These are phyloP conservation scores for Frankliniella fusca DNA, from an alignment of 2,888 invertebrate species.

Conservation along the genomic window DNA sequence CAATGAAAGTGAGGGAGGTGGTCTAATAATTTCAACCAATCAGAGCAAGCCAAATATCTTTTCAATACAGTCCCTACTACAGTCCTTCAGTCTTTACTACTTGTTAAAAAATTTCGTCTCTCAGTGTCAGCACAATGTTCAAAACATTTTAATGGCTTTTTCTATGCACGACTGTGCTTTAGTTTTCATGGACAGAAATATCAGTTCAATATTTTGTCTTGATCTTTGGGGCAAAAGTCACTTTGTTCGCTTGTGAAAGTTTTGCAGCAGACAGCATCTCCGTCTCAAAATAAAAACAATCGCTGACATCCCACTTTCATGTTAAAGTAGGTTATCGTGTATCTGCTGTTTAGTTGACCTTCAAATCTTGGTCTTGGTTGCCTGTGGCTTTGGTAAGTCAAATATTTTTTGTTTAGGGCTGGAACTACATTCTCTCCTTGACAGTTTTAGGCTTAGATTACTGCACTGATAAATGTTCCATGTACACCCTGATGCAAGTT, in stretches of 20 bases:
- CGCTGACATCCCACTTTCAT: neutral
- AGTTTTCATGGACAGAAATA: neutral
- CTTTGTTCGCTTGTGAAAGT: neutral
- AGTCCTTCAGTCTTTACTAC: neutral
- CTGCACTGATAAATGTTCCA: neutral
- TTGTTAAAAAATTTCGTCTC: neutral
- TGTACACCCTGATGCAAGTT: neutral
- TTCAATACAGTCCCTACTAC: neutral
- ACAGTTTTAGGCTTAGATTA: neutral
- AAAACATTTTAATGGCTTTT: neutral
- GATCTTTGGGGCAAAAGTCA: neutral
- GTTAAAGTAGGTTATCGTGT: neutral
- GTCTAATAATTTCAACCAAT: conserved; percentile 23
- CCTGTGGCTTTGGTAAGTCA: neutral
- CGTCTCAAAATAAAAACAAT: conserved; percentile 22
- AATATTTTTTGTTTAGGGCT: neutral
- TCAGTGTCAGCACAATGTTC: neutral
- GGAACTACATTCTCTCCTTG: neutral
- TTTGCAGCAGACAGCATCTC: neutral
- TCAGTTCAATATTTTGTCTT: neutral
- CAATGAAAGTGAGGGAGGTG: conserved; percentile 12
- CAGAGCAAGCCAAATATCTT: conserved; percentile 23
- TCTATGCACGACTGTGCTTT: neutral
- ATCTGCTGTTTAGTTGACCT: neutral
- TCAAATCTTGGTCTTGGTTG: neutral